These are phyloP conservation scores for Ennomos erosarius DNA, from an alignment of 2,888 invertebrate species.

Conservation along the genomic window DNA sequence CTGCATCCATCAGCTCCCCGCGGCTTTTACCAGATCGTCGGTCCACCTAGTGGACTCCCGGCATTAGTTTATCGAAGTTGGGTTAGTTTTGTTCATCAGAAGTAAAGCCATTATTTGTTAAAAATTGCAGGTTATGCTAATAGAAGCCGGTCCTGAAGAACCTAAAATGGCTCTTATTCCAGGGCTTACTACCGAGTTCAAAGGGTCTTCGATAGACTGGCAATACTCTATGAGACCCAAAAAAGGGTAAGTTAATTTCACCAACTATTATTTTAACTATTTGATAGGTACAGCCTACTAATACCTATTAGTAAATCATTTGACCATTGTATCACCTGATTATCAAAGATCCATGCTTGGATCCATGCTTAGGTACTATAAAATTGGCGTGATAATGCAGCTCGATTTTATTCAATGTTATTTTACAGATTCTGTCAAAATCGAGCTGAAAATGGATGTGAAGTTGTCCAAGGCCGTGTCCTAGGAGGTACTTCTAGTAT, in stretches of 20 bases:
- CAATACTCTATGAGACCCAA: conserved; percentile 75
- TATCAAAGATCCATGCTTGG: too few relatives aligned
- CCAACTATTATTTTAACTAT: not conserved
- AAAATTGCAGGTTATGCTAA: conserved; percentile 58
- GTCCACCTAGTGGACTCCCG: too few relatives aligned
- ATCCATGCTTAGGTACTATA: too few relatives aligned
- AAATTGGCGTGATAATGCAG: too few relatives aligned
- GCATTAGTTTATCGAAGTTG: too few relatives aligned
- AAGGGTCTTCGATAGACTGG: conserved; percentile 73
- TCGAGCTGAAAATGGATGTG: conserved; percentile 65
- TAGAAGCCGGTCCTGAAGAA: conserved; percentile 76
- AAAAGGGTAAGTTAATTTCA: conserved; percentile 61
- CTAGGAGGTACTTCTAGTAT: conserved; percentile 76
- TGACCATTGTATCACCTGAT: too few relatives aligned
- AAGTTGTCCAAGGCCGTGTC: conserved; percentile 74
- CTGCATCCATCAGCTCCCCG: too few relatives aligned
- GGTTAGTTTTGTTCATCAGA: not conserved
- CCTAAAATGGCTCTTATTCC: conserved; percentile 77
- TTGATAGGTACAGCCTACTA: too few relatives aligned
- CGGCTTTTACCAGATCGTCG: too few relatives aligned
- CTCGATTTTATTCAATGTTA: not conserved
- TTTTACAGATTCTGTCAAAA: conserved; percentile 73
- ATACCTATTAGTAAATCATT: too few relatives aligned
- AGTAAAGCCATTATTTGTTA: too few relatives aligned
- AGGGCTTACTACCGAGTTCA: conserved; percentile 75